Conservation (phyloP, 2,888 invertebrate species). For the Eupsilia transversa region DNA sequence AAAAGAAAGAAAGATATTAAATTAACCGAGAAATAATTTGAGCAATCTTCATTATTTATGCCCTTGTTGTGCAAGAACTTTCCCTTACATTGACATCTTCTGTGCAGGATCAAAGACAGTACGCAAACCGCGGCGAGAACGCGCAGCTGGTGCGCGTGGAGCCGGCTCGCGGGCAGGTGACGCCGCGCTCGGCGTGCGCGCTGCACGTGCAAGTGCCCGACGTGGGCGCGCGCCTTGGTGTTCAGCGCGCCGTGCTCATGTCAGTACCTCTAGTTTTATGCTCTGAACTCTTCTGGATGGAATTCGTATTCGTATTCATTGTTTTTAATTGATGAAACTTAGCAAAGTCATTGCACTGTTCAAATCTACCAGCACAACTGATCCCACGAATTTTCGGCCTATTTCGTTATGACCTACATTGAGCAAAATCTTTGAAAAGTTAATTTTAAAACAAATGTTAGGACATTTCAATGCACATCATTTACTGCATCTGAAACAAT, state of each 20-base stretch:
- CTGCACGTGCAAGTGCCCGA: slow-evolving; percentile 73
- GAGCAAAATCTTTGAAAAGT: no score
- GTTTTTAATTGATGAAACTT: no score
- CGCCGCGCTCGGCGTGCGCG: slow-evolving; percentile 63
- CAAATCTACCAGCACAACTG: no score
- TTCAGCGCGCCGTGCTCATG: slow-evolving; percentile 80
- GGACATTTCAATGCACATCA: no score
- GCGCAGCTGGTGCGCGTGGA: slow-evolving; percentile 66
- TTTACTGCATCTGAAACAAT: no score
- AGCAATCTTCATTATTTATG: neutral
- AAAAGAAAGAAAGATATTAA: neutral
- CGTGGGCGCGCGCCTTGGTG: slow-evolving; percentile 72
- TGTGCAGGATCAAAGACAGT: slow-evolving; percentile 34
- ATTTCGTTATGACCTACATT: no score
- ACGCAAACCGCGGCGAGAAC: slow-evolving; percentile 16
- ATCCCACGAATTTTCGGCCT: no score
- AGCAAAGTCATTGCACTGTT: no score
- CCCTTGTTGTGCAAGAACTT: neutral
- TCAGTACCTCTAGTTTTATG: slow-evolving; percentile 38
- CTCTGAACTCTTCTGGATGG: no score
- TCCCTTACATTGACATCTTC: neutral
- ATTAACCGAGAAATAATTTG: neutral
- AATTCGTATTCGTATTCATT: no score
- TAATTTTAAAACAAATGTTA: no score
- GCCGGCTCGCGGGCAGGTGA: slow-evolving; percentile 64